Evolutionary conservation across 2,888 invertebrate species (phyloP).

Genomic region (Strigamia crassipes): DNA sequence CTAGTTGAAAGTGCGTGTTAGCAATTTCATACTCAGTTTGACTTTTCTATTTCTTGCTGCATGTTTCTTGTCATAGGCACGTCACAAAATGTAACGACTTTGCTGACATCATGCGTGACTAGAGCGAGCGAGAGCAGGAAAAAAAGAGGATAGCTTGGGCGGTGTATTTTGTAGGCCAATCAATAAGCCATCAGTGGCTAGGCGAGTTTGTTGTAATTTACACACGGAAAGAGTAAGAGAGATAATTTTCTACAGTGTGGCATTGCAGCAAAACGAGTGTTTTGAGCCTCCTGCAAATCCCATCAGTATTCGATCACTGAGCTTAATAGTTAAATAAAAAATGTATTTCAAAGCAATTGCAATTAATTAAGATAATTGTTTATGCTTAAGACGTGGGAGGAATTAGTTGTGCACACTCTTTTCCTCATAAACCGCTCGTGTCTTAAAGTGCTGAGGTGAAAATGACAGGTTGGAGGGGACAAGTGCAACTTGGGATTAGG

Average conservation of each 20-base stretch:
- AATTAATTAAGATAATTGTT: conserved; percentile 28
- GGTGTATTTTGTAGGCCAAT: conserved; percentile 45
- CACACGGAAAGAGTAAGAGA: conserved; percentile 6
- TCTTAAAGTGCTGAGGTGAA: background rate
- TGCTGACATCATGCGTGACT: conserved; percentile 37
- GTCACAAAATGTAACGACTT: conserved; percentile 34
- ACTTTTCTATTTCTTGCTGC: background rate
- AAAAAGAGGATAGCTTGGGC: background rate
- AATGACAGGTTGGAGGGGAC: conserved; percentile 5
- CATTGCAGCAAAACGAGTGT: background rate
- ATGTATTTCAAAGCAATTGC: background rate
- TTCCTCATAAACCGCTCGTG: conserved; percentile 10
- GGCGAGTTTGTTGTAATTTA: conserved; percentile 37
- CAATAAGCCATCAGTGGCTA: conserved; percentile 44
- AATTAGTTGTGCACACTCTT: background rate
- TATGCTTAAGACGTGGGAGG: conserved; percentile 1
- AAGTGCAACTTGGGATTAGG: background rate
- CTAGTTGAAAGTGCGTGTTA: background rate
- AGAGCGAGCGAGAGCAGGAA: background rate
- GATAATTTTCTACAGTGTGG: background rate
- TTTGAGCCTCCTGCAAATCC: background rate
- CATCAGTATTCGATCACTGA: conserved; percentile 17
- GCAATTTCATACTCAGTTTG: background rate
- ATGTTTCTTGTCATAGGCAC: conserved; percentile 17
- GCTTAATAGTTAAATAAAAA: background rate